Conservation (phyloP, 2,797 vertebrate genomes). For the Borostomias antarcticus region DNA sequence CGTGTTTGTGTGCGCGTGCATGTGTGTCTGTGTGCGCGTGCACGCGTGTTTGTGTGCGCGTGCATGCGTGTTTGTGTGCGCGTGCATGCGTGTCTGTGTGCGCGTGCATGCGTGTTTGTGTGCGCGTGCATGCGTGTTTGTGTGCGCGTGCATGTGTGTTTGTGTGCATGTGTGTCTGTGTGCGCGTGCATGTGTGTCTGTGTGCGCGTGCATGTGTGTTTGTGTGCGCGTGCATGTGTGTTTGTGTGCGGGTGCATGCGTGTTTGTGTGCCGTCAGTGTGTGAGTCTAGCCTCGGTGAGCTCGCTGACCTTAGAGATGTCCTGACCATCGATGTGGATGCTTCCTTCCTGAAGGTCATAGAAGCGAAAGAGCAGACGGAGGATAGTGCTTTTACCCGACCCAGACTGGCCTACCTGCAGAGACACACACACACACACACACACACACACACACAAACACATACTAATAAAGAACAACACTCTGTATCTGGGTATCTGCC, state of each 20-base stretch:
- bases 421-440: constrained; percentile 13
- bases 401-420: constrained; percentile 84
- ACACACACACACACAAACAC: not conserved
- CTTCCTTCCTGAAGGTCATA: constrained; percentile 80
- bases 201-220: not conserved
- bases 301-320: constrained; percentile 79
- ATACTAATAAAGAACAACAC: not conserved
- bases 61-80: constrained; percentile 3
- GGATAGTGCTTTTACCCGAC: constrained; percentile 84
- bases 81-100: no score
- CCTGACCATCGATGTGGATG: constrained; percentile 83
- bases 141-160: not conserved
- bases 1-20: not conserved
- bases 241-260: not conserved
- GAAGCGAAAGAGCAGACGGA: constrained; percentile 86
- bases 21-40: no score
- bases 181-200: not conserved
- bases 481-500: not conserved
- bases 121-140: no score
- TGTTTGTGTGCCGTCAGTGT: no score
- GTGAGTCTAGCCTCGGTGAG: not conserved
- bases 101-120: not conserved
- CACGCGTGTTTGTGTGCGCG: not conserved
- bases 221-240: no score
- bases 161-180: no score